Conservation (phyloP, 1,140 invertebrate genomes). For the Saxidomus purpurata region DNA sequence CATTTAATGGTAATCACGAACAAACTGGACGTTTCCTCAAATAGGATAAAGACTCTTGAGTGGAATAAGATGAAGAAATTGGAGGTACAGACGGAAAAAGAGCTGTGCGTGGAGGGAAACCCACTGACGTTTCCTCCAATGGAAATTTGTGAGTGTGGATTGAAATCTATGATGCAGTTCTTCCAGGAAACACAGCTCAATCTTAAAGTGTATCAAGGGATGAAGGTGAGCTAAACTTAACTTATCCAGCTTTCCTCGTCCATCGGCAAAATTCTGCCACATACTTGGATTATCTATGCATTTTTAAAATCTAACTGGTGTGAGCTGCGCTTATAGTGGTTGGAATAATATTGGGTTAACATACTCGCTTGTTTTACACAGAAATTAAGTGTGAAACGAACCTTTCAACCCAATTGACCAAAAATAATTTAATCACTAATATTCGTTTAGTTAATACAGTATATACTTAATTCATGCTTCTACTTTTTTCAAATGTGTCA, state of each 20-base stretch:
- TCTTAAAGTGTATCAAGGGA: slow-evolving; percentile 78
- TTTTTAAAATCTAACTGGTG: too few relatives aligned
- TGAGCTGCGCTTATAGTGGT: too few relatives aligned
- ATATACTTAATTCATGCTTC: too few relatives aligned
- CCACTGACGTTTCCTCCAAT: slow-evolving; percentile 81
- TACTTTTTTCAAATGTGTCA: too few relatives aligned
- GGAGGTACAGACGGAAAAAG: slow-evolving; percentile 73
- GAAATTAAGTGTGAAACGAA: too few relatives aligned
- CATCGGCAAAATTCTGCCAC: too few relatives aligned
- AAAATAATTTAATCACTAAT: too few relatives aligned
- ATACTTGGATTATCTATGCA: too few relatives aligned
- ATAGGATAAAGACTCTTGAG: slow-evolving; percentile 80
- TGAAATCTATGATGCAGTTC: slow-evolving; percentile 80
- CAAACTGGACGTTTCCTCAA: slow-evolving; percentile 80
- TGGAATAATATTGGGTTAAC: too few relatives aligned
- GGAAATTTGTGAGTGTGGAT: slow-evolving; percentile 81
- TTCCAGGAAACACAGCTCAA: slow-evolving; percentile 81
- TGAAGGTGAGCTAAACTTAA: slow-evolving; percentile 74
- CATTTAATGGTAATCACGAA: slow-evolving; percentile 79
- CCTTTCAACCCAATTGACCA: too few relatives aligned
- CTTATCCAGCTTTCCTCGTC: not conserved
- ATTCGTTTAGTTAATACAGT: too few relatives aligned
- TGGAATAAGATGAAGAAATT: slow-evolving; percentile 78
- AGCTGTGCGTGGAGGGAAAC: slow-evolving; percentile 80
- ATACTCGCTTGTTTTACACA: too few relatives aligned